Conservation (phyloP, 2,113 vertebrate genomes). For the Nicator chloris region DNA sequence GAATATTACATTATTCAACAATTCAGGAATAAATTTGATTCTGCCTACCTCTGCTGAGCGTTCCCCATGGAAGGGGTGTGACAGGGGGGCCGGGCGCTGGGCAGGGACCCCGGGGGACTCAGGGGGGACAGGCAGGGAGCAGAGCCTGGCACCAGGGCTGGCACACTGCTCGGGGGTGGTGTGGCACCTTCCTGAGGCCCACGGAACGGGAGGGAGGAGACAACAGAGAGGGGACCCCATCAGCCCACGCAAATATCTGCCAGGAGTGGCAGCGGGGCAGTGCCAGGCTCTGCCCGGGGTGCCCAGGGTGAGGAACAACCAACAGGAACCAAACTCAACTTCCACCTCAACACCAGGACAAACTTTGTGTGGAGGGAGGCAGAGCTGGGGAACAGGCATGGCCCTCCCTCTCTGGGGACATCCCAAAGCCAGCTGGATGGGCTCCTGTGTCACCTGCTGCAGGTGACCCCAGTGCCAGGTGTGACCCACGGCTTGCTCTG, state of each 20-base stretch:
- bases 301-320: neutral
- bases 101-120: neutral
- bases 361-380: neutral
- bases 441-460: neutral
- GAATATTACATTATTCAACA: constrained; percentile 52
- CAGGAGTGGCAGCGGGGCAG: neutral
- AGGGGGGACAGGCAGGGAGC: neutral
- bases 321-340: fast-evolving
- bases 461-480: too few relatives aligned
- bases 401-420: neutral
- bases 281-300: neutral
- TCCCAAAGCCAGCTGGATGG: neutral
- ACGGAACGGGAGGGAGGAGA: fast-evolving
- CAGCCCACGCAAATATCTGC: fast-evolving
- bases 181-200: neutral
- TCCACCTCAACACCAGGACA: neutral
- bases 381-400: neutral
- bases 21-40: constrained; percentile 31
- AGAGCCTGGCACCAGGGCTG: neutral
- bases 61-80: too few relatives aligned
- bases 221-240: neutral
- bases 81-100: fast-evolving
- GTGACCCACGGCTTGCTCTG: fast-evolving
- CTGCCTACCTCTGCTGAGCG: neutral
- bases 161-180: fast-evolving